Evolutionary conservation across 2,888 invertebrate species (phyloP).

Genomic region (Chrysotoxum bicinctum): DNA sequence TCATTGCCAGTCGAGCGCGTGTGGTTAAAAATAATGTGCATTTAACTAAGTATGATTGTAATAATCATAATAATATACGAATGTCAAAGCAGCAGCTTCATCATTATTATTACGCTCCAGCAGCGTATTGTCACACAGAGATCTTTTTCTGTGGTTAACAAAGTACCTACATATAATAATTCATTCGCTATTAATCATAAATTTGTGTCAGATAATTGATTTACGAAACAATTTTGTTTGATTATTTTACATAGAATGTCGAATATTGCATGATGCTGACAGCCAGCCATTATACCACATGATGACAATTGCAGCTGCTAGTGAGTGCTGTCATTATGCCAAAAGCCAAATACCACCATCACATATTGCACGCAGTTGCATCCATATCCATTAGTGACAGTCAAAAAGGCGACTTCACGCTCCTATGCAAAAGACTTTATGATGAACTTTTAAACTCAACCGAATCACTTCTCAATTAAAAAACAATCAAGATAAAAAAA

Average conservation of each 20-base stretch:
- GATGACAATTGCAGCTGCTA: slow-evolving; percentile 25
- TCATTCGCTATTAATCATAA: neutral
- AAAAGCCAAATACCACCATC: neutral
- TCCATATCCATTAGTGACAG: slow-evolving; percentile 51
- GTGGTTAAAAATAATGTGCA: neutral
- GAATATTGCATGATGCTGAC: neutral
- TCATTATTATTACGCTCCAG: neutral
- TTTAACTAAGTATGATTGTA: neutral
- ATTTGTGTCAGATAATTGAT: slow-evolving; percentile 13
- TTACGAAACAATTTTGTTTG: neutral
- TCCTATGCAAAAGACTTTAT: slow-evolving; percentile 34
- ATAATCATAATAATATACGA: neutral
- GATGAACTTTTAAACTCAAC: slow-evolving; percentile 19
- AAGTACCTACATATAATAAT: neutral
- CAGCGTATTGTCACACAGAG: neutral
- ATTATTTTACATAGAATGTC: neutral
- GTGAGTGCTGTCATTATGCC: neutral
- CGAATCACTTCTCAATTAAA: slow-evolving; percentile 55
- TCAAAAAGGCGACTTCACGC: slow-evolving; percentile 7
- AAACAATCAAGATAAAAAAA: slow-evolving; percentile 27
- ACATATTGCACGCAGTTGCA: slow-evolving; percentile 2
- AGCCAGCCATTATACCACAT: neutral
- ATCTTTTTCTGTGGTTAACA: neutral
- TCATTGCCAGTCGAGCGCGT: neutral
- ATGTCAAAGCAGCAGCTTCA: neutral